Base-by-base conservation (phyloP, 53 echinoderm and acorn worm genomes). In the Glandiceps talaboti region DNA sequence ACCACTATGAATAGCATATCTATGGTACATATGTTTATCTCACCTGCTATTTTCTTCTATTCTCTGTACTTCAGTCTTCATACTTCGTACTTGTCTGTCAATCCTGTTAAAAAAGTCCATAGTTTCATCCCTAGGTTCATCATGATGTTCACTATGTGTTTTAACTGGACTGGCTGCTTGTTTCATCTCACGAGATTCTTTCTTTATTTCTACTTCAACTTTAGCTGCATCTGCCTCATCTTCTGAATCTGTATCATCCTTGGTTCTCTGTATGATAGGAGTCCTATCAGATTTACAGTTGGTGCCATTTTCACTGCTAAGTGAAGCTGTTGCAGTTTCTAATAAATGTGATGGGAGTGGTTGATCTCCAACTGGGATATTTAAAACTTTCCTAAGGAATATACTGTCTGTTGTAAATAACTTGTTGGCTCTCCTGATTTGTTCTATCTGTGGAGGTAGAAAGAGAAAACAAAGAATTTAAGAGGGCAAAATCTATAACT, bases 61-160 rank as follows among this genome's bases (percentile, higher is more conserved):
- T 77, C 88, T 87, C 82, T 84, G 86, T 30, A 90, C 31, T 26
- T 88, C 86, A 73, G 74, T 85, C 32, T 88, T 92, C 82, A 84
- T 82, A 29, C 88, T 84, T 82, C 89, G 77, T 32, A 96, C 76
- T 77, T 96, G 90, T 75, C 90, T 79, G 32, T 96, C 96, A 30
- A 96, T 96, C 74, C 92, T 88, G 81, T 90, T 92, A 29, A 96
- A 90, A 85, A 92, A 96, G 79, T 96, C 96, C 89, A 96, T 88
- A n/a, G 88, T 88, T 28, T 86, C 80, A 25, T 88, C 92, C 30
- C 85, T 76, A 33, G 84, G 75, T 0, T 75, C 87, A 25, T 86
- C 85, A n/a, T n/a, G n/a, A n/a, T n/a, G n/a, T 31, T 90, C 90
- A n/a, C n/a, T n/a, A n/a, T n/a, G n/a, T n/a, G n/a, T n/a, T n/a